Evolutionary conservation across 2,888 invertebrate species (phyloP).

Genomic region (Andrena camellia): DNA sequence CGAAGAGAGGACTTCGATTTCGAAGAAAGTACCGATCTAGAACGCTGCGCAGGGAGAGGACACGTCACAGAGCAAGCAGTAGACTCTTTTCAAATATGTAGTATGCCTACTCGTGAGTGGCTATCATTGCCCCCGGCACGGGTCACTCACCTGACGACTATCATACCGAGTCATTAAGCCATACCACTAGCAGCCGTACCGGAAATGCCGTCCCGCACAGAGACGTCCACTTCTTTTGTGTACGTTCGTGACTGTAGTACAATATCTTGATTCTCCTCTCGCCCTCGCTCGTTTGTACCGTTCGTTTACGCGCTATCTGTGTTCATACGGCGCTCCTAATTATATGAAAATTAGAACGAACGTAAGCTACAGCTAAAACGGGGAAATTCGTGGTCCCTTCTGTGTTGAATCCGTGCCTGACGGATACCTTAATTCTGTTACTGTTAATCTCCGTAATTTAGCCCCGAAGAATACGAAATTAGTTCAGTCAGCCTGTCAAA

Average conservation of each 20-base stretch:
- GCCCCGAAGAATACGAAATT: too few species aligned
- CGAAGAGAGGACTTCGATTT: too few species aligned
- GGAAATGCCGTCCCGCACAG: constrained; percentile 69
- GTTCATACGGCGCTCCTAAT: constrained; percentile 2
- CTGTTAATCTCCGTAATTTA: too few species aligned
- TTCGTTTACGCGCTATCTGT: constrained; percentile 3
- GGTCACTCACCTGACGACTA: constrained; percentile 80
- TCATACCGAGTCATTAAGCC: constrained; percentile 77
- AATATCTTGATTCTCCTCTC: constrained; percentile 43
- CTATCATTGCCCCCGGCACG: constrained; percentile 71
- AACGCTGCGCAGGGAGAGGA: constrained; percentile 16
- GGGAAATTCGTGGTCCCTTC: not conserved
- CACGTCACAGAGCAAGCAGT: constrained; percentile 34
- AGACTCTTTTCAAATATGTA: constrained; percentile 25
- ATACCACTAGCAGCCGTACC: constrained; percentile 60
- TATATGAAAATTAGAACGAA: constrained; percentile 22
- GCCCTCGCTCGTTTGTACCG: constrained; percentile 25
- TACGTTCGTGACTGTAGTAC: constrained; percentile 53
- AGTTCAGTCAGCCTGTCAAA: too few species aligned
- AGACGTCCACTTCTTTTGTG: constrained; percentile 67
- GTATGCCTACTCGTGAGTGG: constrained; percentile 56
- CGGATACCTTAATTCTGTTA: too few species aligned
- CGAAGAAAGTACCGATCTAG: not conserved
- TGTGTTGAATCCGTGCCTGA: not conserved
- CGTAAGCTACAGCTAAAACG: not conserved